Evolutionary conservation across 2,888 invertebrate genomes (phyloP).

Genomic region (Drosophila differens): DNA sequence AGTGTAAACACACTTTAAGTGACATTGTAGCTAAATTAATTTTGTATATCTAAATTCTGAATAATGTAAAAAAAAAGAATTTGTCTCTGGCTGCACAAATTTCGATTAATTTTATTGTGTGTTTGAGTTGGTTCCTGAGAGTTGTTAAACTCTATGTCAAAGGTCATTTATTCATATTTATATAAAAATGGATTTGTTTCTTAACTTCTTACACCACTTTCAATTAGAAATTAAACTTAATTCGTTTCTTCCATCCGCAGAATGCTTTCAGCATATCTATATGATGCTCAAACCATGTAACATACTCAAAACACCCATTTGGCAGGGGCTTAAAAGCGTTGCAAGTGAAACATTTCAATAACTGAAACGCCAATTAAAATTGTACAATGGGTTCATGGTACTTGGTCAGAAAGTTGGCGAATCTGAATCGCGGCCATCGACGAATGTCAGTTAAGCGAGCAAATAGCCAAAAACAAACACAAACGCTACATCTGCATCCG

Average conservation of each 20-base stretch:
- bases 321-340: conserved; percentile 36
- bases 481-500: conserved; percentile 62
- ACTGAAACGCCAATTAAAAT: conserved; percentile 78
- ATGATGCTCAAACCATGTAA: not conserved
- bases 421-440: conserved; percentile 38
- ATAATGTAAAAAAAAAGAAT: not conserved
- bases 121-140: not conserved
- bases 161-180: not conserved
- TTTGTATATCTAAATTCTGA: not conserved
- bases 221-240: not conserved
- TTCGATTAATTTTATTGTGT: not conserved
- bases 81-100: not conserved
- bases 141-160: not conserved
- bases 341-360: conserved; percentile 75
- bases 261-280: not conserved
- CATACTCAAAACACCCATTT: conserved; percentile 1
- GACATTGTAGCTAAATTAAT: not conserved
- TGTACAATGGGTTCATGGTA: conserved; percentile 65
- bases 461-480: conserved; percentile 66
- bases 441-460: conserved; percentile 75
- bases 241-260: not conserved
- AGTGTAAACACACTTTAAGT: conserved; percentile 10
- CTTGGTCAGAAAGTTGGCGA: conserved; percentile 56
- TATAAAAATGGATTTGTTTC: not conserved
- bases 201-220: not conserved